Evolutionary conservation across 2,797 vertebrate species (phyloP), one percentile per base, ranked within the genome.

Genomic region (Coreius guichenoti): DNA sequence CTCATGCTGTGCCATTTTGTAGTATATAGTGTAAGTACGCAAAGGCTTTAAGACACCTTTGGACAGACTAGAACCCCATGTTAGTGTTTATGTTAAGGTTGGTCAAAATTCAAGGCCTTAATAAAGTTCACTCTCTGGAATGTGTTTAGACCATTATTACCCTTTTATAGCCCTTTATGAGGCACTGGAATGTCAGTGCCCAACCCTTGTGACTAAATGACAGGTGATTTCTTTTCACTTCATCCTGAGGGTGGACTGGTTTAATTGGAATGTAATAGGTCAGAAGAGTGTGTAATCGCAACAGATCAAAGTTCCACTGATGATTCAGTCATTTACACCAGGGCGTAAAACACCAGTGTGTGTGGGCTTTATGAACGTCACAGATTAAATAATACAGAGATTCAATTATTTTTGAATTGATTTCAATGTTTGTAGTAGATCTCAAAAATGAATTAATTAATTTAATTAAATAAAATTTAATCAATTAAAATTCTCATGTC

Each of bases 281-380:
- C 29, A 70, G 21, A 70, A 61, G 43, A 90, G 90, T 86, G 86
- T 70, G 29, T 89, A 84, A 74, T 61, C 45, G 49, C 58, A 85
- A 68, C 49, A 69, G 91, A 89, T 87, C 92, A 93, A 94, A 94
- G 92, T 92, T 87, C 91, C 69, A 82, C 91, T 92, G 89, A 92
- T 73, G 82, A 36, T 80, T 72, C 65, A 74, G 82, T 84, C 63
- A 68, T 86, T 88, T 86, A 90, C 67, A 49, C 68, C 33, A 54
- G 85, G 29, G 78, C 56, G 86, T 87, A 89, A 61, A 58, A 43
- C 39, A 43, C 2, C 39, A 89, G 87, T 88, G 58, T 68, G n/a
- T 54, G 29, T 65, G 72, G 45, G 43, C 5, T 49, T 80, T 67
- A 80, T 23, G 17, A 80, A 65, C 21, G 65, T 80, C 11, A 31